Base-by-base conservation (phyloP, 2,113 vertebrate species). In the Platysteira castanea region DNA sequence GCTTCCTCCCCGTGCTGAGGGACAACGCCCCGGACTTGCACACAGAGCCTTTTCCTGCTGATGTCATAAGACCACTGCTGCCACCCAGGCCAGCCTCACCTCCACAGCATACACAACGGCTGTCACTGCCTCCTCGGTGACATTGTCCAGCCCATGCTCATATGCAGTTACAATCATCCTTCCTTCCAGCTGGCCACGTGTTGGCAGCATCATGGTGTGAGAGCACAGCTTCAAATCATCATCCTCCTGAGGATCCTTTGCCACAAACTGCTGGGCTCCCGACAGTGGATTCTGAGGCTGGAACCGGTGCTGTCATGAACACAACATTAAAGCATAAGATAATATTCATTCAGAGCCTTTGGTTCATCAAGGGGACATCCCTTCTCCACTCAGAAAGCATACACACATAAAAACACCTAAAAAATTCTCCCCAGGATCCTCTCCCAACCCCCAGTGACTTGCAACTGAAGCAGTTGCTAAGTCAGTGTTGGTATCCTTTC, bases 131-230 rank as follows among this genome's bases (percentile, higher is more conserved):
- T 99, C 99, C 59, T 99, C 99, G 0, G 99, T 98, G 95, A 99
- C 98, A 23, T 99, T 99, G 96, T 99, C 99, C 90, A 99, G 97
- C 53, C 99, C 99, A 0, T 99, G 98, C 96, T 99, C 99, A 7
- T 99, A 99, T 1, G 99, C 99, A 0, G 99, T 99, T 75, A 99
- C 99, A 26, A 99, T 99, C 99, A 99, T 99, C 35, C 99, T 98
- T 49, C 99, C 99, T 93, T 99, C 99, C 27, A 99, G 97, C 94
- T 99, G 99, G 18, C 99, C 99, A 42, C 99, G 97, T 0, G 99
- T 99, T 71, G 99, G 99, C 77, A 99, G 98, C 93, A 99, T 98
- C 98, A 99, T 98, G 2, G 99, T 99, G 81, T 99, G 99, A 37
- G 99, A 99, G 23, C 99, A 99, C 20, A 99, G 98, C 68, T 99